Evolutionary conservation across 1,140 invertebrate genomes (phyloP), one percentile per base, ranked within the genome.

Genomic region (Scaptomyza pallida): DNA sequence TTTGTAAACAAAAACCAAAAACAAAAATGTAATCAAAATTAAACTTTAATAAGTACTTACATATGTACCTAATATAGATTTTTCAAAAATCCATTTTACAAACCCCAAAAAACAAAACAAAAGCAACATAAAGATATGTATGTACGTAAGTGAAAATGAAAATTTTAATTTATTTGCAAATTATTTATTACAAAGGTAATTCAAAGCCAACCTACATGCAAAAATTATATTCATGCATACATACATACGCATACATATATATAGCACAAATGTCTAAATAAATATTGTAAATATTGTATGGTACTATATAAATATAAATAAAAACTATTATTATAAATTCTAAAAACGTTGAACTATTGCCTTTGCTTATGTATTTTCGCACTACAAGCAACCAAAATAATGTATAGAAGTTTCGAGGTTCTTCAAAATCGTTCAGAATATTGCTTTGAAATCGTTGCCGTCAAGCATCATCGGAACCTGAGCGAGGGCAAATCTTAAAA

Each of bases 261-360:
- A 56, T 77, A 77, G 63, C 80, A 74, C 72, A 72, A 77, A 62
- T 72, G 56, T 67, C 62, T 68, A 72, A 67, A 52, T 76, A 65
- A 74, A 63, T 85, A 85, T 80, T 85, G 81, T 85, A 85, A 80
- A 85, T 81, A 81, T 50, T 73, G 77, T 76, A 81, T 68, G 78
- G 43, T 75, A n/a, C n/a, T n/a, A 68, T 68, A 47, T 47, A 77
- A 60, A 67, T 21, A 64, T 50, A 54, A 72, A 67, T 61, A 67
- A 54, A 75, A 63, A 75, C 54, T 61, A 65, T 74, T 74, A 78
- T 74, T 74, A 70, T 60, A 56, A 55, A 74, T 57, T 60, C 30
- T 55, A 51, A 55, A n/a, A n/a, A 9, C 26, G 26, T 30, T 30
- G 9, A 9, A 37, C 12, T n/a, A 0, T 37, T 37, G 26, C 2